Conservation (phyloP, 2,113 vertebrate genomes). For the Ceratotherium simum region DNA sequence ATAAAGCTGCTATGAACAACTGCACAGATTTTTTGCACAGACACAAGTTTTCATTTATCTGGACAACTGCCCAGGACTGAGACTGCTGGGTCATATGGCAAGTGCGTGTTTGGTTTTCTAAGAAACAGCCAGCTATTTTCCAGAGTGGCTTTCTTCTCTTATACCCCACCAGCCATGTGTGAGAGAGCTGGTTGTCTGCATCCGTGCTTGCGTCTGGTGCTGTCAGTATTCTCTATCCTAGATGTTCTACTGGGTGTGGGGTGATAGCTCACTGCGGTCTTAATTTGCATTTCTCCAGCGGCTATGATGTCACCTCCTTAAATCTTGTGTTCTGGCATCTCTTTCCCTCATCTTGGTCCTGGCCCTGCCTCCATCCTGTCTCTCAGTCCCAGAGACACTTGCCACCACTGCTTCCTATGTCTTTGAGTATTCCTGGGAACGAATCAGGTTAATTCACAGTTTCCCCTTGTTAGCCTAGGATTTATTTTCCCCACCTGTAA, state of each 20-base stretch:
- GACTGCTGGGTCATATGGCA: not conserved
- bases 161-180: rapidly evolving
- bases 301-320: rapidly evolving
- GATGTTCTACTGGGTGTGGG: rapidly evolving
- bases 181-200: rapidly evolving
- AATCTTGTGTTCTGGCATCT: not conserved
- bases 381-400: not conserved
- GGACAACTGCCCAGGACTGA: too few relatives aligned
- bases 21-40: too few relatives aligned
- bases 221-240: rapidly evolving
- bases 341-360: rapidly evolving
- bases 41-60: not conserved
- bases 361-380: rapidly evolving
- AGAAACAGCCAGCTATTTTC: not conserved
- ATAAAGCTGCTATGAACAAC: too few relatives aligned
- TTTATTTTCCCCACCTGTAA: not conserved
- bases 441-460: not conserved
- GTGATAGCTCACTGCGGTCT: rapidly evolving
- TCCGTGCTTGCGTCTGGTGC: rapidly evolving
- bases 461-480: not conserved
- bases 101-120: too few relatives aligned
- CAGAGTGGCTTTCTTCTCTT: rapidly evolving
- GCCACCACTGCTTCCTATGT: not conserved
- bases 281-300: rapidly evolving
- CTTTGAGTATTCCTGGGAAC: not conserved